phyloP scores from a whole-genome alignment of 1,140 invertebrate species.

The Reticulitermes speratus region DNA sequence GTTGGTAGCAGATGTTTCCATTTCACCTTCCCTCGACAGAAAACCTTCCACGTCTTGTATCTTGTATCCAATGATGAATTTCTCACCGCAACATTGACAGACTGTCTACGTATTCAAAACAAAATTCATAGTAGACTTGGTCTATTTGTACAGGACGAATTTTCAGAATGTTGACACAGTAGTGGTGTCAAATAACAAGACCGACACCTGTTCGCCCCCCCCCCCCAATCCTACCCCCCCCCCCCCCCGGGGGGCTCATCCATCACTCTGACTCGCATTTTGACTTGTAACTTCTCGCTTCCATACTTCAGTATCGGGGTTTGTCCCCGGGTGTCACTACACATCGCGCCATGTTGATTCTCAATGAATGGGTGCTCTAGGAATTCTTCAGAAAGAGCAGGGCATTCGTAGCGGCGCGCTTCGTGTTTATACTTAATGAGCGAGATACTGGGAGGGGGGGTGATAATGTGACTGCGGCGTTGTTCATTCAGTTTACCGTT shows the following conservation, averaged over 20 bases:
- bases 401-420: too few relatives aligned
- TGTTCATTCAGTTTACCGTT: too few relatives aligned
- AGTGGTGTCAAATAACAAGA: not conserved
- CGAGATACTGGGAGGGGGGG: too few relatives aligned
- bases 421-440: too few relatives aligned
- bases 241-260: not conserved
- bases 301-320: not conserved
- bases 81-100: not conserved
- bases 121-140: not conserved
- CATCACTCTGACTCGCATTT: not conserved
- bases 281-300: not conserved
- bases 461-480: too few relatives aligned
- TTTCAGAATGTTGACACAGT: not conserved
- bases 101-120: not conserved
- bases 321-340: not conserved
- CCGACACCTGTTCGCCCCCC: not conserved
- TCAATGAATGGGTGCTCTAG: not conserved
- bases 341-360: not conserved
- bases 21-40: too few relatives aligned
- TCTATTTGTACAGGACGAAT: not conserved
- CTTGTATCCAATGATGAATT: conserved; percentile 3
- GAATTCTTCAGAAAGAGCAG: not conserved
- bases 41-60: not conserved
- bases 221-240: not conserved
- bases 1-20: too few relatives aligned